A percentile compares a stretch with the other conserved stretches of the same genome.
phyloP scores from a whole-genome alignment of 2,113 vertebrate species.

The Oncorhynchus clarkii region DNA sequence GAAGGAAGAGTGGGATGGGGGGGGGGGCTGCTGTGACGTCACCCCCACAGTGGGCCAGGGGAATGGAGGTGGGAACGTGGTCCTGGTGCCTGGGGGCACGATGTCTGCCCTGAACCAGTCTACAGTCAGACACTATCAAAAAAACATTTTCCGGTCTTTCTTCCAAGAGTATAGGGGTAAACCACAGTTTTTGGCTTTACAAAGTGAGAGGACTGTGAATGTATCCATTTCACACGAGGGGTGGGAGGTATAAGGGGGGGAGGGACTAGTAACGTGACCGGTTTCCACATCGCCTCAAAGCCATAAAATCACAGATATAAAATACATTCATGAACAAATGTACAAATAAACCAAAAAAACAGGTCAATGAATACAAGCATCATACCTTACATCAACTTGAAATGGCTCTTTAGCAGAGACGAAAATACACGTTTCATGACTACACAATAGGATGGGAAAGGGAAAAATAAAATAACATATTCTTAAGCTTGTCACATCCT shows the following conservation, averaged over 20 bases:
- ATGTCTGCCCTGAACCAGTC: too few relatives aligned
- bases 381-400: slow-evolving; percentile 36
- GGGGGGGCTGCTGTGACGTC: neutral
- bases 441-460: slow-evolving; percentile 14
- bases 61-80: neutral
- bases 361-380: slow-evolving; percentile 30
- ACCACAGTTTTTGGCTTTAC: neutral
- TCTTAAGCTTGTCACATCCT: slow-evolving; percentile 33
- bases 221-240: neutral
- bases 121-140: too few relatives aligned
- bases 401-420: slow-evolving; percentile 33
- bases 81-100: neutral
- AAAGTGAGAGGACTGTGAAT: neutral
- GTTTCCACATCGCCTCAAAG: slow-evolving; percentile 1
- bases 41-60: neutral
- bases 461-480: neutral
- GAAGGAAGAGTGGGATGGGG: neutral
- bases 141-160: neutral
- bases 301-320: slow-evolving; percentile 46
- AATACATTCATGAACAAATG: slow-evolving; percentile 74
- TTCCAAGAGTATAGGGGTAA: neutral
- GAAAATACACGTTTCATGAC: slow-evolving; percentile 27
- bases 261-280: neutral
- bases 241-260: neutral
- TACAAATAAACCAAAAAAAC: slow-evolving; percentile 39